phyloP scores from a whole-genome alignment of 2,797 vertebrate genomes.

The Lacerta viridis region DNA sequence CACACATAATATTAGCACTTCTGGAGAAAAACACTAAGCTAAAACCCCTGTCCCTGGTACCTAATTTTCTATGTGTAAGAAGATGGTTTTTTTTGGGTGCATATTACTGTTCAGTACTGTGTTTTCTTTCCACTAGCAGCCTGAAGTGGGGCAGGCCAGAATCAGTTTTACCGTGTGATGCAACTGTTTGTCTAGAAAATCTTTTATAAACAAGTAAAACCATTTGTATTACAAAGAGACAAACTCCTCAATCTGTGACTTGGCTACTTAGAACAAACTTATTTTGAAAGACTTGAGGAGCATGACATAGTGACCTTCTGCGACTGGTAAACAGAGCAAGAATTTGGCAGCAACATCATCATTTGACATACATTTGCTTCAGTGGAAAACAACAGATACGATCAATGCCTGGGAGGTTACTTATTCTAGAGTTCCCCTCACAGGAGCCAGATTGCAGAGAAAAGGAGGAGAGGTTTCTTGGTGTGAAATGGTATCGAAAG shows the following conservation, averaged over 20 bases:
- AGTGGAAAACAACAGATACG: slow-evolving; percentile 43
- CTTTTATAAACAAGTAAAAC: slow-evolving; percentile 38
- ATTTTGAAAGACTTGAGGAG: slow-evolving; percentile 36
- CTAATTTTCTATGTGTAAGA: background rate
- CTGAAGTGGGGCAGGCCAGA: background rate
- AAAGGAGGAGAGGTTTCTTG: slow-evolving; percentile 19
- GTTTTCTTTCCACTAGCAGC: background rate
- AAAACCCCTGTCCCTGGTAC: background rate
- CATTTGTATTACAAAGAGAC: slow-evolving; percentile 38
- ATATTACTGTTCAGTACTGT: background rate
- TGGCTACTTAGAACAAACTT: slow-evolving; percentile 18
- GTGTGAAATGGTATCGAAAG: slow-evolving; percentile 16
- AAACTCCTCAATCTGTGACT: slow-evolving; percentile 25
- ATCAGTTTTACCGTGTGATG: slow-evolving; percentile 3
- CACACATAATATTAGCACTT: background rate
- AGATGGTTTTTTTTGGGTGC: background rate
- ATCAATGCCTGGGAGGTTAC: slow-evolving; percentile 35
- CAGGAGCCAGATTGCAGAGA: background rate
- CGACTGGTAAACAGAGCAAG: slow-evolving; percentile 42
- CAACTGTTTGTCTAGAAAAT: background rate
- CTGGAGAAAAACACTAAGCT: background rate
- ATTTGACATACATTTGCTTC: slow-evolving; percentile 33
- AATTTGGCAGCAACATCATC: slow-evolving; percentile 46
- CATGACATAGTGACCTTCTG: slow-evolving; percentile 31
- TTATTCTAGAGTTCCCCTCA: slow-evolving; percentile 21